phyloP scores from a whole-genome alignment of 2,888 invertebrate genomes.

The Thecocarcelia acutangulata region DNA sequence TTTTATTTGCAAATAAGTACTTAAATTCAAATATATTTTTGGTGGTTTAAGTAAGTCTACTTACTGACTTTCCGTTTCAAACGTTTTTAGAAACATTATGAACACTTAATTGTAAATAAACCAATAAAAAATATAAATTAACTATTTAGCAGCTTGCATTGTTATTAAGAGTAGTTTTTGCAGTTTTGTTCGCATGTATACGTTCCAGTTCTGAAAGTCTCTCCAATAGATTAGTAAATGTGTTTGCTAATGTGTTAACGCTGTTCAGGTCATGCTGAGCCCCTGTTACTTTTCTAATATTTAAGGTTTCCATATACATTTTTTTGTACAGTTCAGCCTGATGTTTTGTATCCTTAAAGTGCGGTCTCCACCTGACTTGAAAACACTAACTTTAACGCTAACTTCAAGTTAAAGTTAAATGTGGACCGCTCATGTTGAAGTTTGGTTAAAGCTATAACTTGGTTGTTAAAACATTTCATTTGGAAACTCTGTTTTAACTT shows the following conservation, averaged over 20 bases:
- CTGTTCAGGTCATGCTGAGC: constrained; percentile 71
- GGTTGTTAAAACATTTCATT: no score
- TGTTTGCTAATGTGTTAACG: constrained; percentile 72
- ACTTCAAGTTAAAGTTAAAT: no score
- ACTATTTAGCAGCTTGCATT: constrained; percentile 55
- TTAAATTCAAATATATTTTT: no score
- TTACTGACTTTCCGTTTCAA: not conserved
- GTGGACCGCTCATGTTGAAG: no score
- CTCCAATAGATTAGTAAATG: constrained; percentile 76
- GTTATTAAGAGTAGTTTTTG: constrained; percentile 46
- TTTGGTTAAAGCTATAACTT: no score
- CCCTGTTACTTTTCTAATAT: constrained; percentile 76
- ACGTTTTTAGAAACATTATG: not conserved
- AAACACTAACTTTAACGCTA: no score
- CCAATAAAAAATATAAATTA: constrained; percentile 8
- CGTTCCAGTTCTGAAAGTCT: constrained; percentile 75
- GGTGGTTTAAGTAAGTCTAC: constrained; percentile 13
- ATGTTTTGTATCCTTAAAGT: constrained; percentile 79
- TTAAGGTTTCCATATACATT: constrained; percentile 81
- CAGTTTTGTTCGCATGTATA: constrained; percentile 51
- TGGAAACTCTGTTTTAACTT: no score
- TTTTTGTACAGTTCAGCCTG: constrained; percentile 78
- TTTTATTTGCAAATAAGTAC: no score
- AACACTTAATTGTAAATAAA: constrained; percentile 1
- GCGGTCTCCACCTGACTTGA: no score